A percentile compares a stretch with the other conserved stretches of the same genome.
Evolutionary conservation across 1,140 invertebrate genomes (phyloP).

Genomic region (Drosophila setifemur): DNA sequence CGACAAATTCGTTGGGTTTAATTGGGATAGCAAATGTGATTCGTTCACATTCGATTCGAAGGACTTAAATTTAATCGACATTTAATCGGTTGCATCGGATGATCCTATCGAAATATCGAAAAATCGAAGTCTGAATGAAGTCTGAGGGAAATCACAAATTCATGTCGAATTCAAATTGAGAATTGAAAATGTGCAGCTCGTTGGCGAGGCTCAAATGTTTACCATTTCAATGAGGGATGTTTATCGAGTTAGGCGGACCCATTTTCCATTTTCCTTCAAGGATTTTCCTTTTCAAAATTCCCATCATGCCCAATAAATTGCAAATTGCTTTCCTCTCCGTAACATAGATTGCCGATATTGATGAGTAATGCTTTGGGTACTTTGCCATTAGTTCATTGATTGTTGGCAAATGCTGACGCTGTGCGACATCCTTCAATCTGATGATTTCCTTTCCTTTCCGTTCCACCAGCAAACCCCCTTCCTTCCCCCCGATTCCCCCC

Average conservation of each 20-base stretch:
- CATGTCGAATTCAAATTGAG: too few species aligned
- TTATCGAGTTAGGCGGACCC: not conserved
- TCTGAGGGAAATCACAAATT: too few species aligned
- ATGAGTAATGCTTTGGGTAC: constrained; percentile 28
- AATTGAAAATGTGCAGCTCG: too few species aligned
- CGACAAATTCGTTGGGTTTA: not conserved
- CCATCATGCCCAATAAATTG: constrained; percentile 23
- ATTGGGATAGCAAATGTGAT: not conserved
- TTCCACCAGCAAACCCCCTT: too few species aligned
- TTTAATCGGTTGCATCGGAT: too few species aligned
- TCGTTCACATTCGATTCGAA: too few species aligned
- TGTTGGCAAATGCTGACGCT: constrained; percentile 35
- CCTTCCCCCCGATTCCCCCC: not conserved
- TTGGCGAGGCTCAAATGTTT: too few species aligned
- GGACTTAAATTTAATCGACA: too few species aligned
- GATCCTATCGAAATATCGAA: too few species aligned
- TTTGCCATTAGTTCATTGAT: constrained; percentile 37
- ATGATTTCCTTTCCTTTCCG: not conserved
- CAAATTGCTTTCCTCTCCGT: constrained; percentile 13
- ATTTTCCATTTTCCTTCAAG: not conserved
- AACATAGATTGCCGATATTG: constrained; percentile 24
- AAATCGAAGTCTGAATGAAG: too few species aligned
- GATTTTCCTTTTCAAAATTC: not conserved
- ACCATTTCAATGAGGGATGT: not conserved
- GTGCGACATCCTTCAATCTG: not conserved